phyloP scores from a whole-genome alignment of 2,888 invertebrate species.

The Heliconius hortense region DNA sequence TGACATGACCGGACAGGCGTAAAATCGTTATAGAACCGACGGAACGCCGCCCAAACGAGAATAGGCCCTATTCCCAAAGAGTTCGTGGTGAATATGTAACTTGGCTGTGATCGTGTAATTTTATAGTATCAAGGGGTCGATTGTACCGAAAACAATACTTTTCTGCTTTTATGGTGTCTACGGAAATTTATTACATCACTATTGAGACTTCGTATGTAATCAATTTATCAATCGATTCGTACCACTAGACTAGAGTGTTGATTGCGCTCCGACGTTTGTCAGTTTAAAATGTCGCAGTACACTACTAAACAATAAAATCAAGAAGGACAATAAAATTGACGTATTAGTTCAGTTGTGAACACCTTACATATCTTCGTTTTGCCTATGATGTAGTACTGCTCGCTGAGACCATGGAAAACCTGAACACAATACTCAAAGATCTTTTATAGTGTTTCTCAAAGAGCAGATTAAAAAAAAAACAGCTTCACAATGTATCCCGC shows the following conservation, averaged over 20 bases:
- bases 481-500: too few relatives aligned
- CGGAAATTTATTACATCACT: conserved; percentile 43
- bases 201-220: conserved; percentile 42
- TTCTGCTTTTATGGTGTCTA: conserved; percentile 40
- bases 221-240: conserved; percentile 44
- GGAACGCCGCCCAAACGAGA: conserved; percentile 22
- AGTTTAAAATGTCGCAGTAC: conserved; percentile 12
- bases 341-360: background rate
- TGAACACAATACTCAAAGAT: too few relatives aligned
- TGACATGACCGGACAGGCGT: conserved; percentile 47
- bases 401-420: too few relatives aligned
- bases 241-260: conserved; percentile 32
- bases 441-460: too few relatives aligned
- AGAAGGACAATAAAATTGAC: background rate
- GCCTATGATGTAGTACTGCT: too few relatives aligned
- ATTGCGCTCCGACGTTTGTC: conserved; percentile 12
- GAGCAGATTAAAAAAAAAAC: too few relatives aligned
- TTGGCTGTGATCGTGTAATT: background rate
- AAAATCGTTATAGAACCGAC: conserved; percentile 42
- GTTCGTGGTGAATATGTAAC: background rate
- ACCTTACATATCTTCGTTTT: too few relatives aligned
- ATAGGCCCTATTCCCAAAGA: background rate
- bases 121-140: conserved; percentile 2
- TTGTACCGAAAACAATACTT: conserved; percentile 40
- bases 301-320: too few relatives aligned